Conservation (phyloP, 2,888 invertebrate genomes). For the Rhodophaea formosa region DNA sequence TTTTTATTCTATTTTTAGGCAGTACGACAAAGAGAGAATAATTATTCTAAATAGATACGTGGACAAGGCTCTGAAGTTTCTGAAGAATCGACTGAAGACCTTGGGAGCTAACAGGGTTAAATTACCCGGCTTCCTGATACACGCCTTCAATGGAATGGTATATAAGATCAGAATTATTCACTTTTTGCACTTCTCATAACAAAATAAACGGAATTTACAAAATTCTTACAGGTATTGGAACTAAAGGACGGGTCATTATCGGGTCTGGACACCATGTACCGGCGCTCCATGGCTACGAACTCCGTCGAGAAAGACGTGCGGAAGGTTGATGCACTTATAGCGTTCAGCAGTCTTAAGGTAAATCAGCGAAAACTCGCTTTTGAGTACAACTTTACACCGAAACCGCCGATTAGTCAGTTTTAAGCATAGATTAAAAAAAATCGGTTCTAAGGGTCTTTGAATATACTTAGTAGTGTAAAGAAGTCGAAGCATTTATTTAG, state of each 20-base stretch:
- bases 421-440: no score
- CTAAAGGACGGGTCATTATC: conserved; percentile 47
- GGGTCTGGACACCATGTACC: conserved; percentile 57
- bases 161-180: no score
- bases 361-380: background rate
- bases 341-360: conserved; percentile 63
- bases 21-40: conserved; percentile 51
- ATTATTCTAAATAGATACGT: conserved; percentile 44
- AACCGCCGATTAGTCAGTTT: no score
- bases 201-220: no score
- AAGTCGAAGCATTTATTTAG: no score
- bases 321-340: conserved; percentile 47
- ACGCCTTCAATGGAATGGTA: conserved; percentile 33
- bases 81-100: conserved; percentile 38
- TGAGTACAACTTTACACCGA: no score
- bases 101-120: conserved; percentile 30
- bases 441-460: no score
- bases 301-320: conserved; percentile 33
- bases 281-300: conserved; percentile 53
- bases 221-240: background rate
- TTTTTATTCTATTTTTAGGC: conserved; percentile 37
- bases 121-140: conserved; percentile 40
- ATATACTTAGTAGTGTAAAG: no score
- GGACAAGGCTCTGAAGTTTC: conserved; percentile 38
- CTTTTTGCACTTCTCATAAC: no score